Conservation (phyloP, 2,113 vertebrate species). For the Dasyurus viverrinus region DNA sequence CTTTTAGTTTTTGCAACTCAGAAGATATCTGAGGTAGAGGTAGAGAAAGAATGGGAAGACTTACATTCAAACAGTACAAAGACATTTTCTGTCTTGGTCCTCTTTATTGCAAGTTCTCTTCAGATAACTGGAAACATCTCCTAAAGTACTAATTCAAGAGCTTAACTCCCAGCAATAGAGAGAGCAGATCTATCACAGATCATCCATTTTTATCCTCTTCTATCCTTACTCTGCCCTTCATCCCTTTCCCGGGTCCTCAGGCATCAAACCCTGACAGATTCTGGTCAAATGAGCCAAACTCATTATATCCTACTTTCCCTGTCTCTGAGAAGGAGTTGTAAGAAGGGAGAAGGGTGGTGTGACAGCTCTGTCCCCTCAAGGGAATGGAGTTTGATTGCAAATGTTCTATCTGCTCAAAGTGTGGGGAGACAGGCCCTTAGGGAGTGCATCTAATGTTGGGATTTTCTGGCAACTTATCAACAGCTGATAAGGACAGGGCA, state of each 20-base stretch:
- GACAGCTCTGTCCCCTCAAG: background rate
- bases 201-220: background rate
- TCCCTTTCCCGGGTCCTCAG: background rate
- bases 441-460: background rate
- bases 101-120: background rate
- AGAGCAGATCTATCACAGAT: background rate
- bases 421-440: background rate
- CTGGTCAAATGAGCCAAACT: slow-evolving; percentile 2
- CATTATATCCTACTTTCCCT: background rate
- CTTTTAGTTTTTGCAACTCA: background rate
- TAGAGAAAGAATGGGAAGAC: background rate
- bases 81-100: background rate
- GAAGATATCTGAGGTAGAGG: background rate
- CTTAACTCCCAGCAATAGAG: background rate
- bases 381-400: background rate
- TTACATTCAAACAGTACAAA: background rate
- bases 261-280: background rate
- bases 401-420: background rate
- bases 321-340: background rate
- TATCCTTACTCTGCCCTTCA: background rate
- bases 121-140: background rate
- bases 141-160: background rate
- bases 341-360: background rate
- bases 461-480: background rate
- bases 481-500: background rate